These are phyloP conservation scores for sheep (Ovis aries) DNA, from an alignment of 2,113 vertebrate species.

Conservation along the genomic window ARS-UI_Ramb_v3.0 NC_056069.1:25801501-25802000, in stretches of 20 bases:
- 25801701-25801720: neutral
- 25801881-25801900: neutral
- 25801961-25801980: neutral
- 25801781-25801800: neutral
- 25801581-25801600: neutral
- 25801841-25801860: neutral
- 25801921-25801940: neutral
- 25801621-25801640: neutral
- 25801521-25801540: neutral
- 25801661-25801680: neutral
- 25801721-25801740: neutral
- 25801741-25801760: neutral
- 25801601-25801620: neutral
- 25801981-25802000: neutral
- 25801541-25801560: neutral
- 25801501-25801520: neutral
- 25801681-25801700: neutral
- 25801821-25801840: neutral
- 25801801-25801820: neutral
- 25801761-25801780: neutral
- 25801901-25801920: neutral
- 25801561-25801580: neutral
- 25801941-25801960: neutral
- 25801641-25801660: neutral
- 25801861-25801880: neutral